Base-by-base conservation (phyloP, 2,888 invertebrate genomes). In the Agrotis segetum region DNA sequence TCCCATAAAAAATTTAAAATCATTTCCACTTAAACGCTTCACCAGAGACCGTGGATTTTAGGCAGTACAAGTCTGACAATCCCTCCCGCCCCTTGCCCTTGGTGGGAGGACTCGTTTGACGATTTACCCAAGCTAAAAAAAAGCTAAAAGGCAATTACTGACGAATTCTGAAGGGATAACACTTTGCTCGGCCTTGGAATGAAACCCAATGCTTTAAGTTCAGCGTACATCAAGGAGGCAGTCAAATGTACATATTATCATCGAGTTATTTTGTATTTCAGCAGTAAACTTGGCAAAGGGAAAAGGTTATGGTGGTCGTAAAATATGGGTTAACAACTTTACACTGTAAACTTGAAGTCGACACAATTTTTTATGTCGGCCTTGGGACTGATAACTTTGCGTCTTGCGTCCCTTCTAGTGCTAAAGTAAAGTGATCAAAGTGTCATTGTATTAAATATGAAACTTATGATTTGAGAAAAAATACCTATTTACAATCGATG, bases 251-350 rank as follows among this genome's bases (percentile, higher is more conserved):
- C 24, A 24, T 67, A 67, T 71, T 53, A 73, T 71, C 24, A 67
- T 65, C 29, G 49, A 74, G 56, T 79, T 85, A 82, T 72, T 79
- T 67, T 58, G 71, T 58, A 24, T 61, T 58, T 67, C 47, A 63
- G 79, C 77, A 73, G 74, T 83, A 82, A 82, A 82, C 63, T 67
- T 53, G 60, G 73, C 34, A 66, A 69, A 65, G 67, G 61, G 68
- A 62, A 79, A 74, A 79, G 67, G 83, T 82, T 83, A 84, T 84
- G 82, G 68, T 59, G 59, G 66, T 71, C 76, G 72, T 79, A 84
- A 83, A 82, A 68, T 59, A 24, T 24, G 79, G 73, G 65, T 84
- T 82, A 68, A 82, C 82, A 66, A 79, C 82, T 82, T 79, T 82
- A 74, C 83, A 84, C 64, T 82, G 79, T 84, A 82, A 83, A 83